Evolutionary conservation across 2,888 invertebrate species (phyloP).

Genomic region (Drosophila lutescens): DNA sequence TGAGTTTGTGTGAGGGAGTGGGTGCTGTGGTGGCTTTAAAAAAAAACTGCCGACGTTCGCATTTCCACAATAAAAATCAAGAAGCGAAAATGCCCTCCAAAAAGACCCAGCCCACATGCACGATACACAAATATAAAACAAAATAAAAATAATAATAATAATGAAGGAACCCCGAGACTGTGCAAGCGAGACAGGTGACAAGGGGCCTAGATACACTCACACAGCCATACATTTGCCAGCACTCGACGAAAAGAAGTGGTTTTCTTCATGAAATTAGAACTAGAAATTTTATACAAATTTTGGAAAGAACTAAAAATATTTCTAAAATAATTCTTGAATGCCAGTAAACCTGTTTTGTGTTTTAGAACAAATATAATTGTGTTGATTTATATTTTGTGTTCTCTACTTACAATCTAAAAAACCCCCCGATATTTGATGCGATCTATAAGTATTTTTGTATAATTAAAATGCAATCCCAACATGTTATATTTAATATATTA

Average conservation of each 20-base stretch:
- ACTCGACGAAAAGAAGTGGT: slow-evolving; percentile 2
- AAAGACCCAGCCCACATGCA: slow-evolving; percentile 38
- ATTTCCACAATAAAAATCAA: slow-evolving; percentile 79
- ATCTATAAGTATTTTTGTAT: no score
- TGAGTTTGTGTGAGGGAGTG: slow-evolving; percentile 22
- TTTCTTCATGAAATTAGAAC: no score
- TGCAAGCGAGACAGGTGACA: slow-evolving; percentile 74
- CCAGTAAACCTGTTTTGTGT: no score
- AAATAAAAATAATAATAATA: slow-evolving; percentile 73
- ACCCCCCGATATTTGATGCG: no score
- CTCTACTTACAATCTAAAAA: no score
- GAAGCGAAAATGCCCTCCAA: slow-evolving; percentile 62
- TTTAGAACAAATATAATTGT: no score
- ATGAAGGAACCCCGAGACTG: slow-evolving; percentile 59
- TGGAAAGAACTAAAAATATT: neutral
- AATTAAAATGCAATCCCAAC: no score
- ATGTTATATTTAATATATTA: no score
- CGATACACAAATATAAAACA: slow-evolving; percentile 57
- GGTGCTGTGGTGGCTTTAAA: slow-evolving; percentile 71
- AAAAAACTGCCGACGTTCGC: slow-evolving; percentile 78
- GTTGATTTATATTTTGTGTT: no score
- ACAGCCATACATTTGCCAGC: slow-evolving; percentile 56
- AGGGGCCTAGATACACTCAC: slow-evolving; percentile 52
- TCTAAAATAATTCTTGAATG: no score
- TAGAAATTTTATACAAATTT: neutral